Conservation (phyloP, 2,797 vertebrate genomes). For the Oreonectes daqikongensis region DNA sequence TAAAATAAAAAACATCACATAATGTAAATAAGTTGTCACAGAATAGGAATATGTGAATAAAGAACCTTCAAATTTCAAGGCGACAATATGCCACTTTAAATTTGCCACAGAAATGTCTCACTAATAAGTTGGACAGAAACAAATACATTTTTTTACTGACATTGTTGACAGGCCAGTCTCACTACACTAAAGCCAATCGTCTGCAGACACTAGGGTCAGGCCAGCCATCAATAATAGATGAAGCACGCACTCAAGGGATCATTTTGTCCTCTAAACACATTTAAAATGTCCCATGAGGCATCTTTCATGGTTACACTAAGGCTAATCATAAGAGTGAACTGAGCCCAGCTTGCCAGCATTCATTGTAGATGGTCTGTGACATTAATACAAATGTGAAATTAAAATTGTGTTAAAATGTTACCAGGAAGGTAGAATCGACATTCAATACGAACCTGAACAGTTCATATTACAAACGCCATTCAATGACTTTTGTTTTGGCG, state of each 20-base stretch:
- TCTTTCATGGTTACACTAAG: background rate
- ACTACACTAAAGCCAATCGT: background rate
- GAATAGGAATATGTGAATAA: too few relatives aligned
- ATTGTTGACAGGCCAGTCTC: too few relatives aligned
- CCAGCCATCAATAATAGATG: background rate
- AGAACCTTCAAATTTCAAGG: too few relatives aligned
- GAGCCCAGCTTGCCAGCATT: background rate
- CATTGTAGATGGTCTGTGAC: background rate
- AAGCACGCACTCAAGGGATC: background rate
- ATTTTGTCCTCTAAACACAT: conserved; percentile 8
- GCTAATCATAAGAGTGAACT: background rate
- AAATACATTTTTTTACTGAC: too few relatives aligned
- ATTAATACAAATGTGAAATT: background rate
- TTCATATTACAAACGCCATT: background rate
- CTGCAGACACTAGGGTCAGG: background rate
- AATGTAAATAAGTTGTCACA: too few relatives aligned
- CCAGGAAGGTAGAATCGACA: too few relatives aligned
- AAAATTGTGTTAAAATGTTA: background rate
- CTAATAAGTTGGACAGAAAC: too few relatives aligned
- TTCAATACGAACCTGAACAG: background rate
- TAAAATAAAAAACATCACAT: too few relatives aligned
- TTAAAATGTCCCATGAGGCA: background rate
- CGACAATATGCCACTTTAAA: too few relatives aligned
- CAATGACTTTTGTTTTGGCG: background rate
- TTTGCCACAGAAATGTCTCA: too few relatives aligned